These are phyloP conservation scores for Austrofundulus limnaeus DNA, from an alignment of 2,113 vertebrate genomes.

Conservation along the genomic window DNA sequence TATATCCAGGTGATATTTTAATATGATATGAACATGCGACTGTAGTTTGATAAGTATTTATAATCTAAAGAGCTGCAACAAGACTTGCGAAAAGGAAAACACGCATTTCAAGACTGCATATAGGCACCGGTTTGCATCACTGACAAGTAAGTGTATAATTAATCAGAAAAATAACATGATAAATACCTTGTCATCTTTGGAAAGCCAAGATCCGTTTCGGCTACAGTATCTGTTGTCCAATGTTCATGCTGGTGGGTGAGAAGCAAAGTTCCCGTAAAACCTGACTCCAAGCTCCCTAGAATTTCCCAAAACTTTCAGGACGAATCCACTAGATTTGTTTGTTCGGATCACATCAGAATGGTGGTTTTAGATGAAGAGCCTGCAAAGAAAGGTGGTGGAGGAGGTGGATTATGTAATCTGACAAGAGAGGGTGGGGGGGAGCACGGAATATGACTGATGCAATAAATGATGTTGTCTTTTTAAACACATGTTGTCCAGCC, in stretches of 20 bases:
- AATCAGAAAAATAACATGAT: background rate
- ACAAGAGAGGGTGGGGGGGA: slow-evolving; percentile 21
- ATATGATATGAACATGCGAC: too few species aligned
- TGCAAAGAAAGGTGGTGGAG: slow-evolving; percentile 61
- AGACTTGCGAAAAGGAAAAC: background rate
- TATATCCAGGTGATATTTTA: background rate
- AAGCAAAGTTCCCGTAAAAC: slow-evolving; percentile 66
- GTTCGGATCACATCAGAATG: slow-evolving; percentile 55
- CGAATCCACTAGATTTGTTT: slow-evolving; percentile 32
- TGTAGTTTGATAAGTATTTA: too few species aligned
- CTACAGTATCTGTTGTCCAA: slow-evolving; percentile 72
- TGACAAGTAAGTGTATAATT: background rate
- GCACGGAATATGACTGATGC: slow-evolving; percentile 13
- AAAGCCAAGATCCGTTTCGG: slow-evolving; percentile 70
- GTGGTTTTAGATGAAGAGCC: slow-evolving; percentile 40
- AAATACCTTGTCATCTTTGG: slow-evolving; percentile 78
- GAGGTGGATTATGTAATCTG: slow-evolving; percentile 71
- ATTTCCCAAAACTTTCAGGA: slow-evolving; percentile 33
- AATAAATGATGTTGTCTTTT: slow-evolving; percentile 8
- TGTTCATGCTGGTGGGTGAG: slow-evolving; percentile 70
- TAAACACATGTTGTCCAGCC: slow-evolving; percentile 4
- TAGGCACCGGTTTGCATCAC: background rate
- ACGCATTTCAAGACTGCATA: background rate
- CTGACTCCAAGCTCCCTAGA: slow-evolving; percentile 38
- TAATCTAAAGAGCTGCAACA: background rate